These are phyloP conservation scores for Drosophila neocordata DNA, from an alignment of 1,140 invertebrate species.

Conservation along the genomic window DNA sequence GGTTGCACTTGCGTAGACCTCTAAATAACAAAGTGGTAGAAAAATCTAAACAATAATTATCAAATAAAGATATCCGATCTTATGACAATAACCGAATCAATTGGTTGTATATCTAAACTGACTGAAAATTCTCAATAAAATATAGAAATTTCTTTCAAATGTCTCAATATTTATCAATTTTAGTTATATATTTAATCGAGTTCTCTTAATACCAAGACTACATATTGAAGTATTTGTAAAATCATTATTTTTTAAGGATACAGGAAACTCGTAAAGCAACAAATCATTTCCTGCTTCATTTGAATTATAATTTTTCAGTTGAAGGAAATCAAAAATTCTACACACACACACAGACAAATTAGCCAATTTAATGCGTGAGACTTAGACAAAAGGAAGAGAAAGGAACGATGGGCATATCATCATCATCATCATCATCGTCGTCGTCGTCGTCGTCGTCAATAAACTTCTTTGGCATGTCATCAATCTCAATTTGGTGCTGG, in stretches of 20 bases:
- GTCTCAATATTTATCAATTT: too few species aligned
- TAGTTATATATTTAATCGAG: too few species aligned
- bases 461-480: slow-evolving; percentile 75
- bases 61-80: too few species aligned
- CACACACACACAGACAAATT: neutral
- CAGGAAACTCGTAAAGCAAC: neutral
- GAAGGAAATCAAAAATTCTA: neutral
- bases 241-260: neutral
- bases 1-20: slow-evolving; percentile 48
- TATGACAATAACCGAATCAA: too few species aligned
- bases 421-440: slow-evolving; percentile 35
- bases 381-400: neutral
- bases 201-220: too few species aligned
- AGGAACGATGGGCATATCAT: slow-evolving; percentile 17
- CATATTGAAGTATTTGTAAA: too few species aligned
- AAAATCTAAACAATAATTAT: too few species aligned
- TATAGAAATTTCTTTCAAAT: too few species aligned
- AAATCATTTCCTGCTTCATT: neutral
- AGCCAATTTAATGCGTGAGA: slow-evolving; percentile 8
- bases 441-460: slow-evolving; percentile 47
- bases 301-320: neutral
- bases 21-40: neutral
- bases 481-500: slow-evolving; percentile 56
- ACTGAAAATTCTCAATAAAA: too few species aligned
- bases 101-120: too few species aligned